Conservation (phyloP, 2,888 invertebrate species). For the Onchidella celtica region DNA sequence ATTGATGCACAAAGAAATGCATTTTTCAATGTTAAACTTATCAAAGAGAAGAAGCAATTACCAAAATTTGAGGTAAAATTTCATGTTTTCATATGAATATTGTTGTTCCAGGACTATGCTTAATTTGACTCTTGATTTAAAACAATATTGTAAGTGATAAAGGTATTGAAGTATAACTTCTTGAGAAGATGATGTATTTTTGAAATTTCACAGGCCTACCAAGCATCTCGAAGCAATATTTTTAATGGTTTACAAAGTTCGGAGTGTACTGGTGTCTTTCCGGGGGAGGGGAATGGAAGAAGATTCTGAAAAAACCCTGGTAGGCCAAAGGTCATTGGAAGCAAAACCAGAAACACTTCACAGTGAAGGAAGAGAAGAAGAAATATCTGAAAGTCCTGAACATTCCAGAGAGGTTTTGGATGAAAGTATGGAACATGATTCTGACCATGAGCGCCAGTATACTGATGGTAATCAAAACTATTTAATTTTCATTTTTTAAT, state of each 20-base stretch:
- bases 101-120: too few relatives aligned
- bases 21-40: too few relatives aligned
- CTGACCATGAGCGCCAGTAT: constrained; percentile 51
- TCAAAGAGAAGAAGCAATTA: too few relatives aligned
- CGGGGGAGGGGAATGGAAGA: constrained; percentile 51
- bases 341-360: constrained; percentile 51
- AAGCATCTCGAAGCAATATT: constrained; percentile 63
- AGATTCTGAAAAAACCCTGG: constrained; percentile 50
- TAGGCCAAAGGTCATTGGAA: constrained; percentile 52
- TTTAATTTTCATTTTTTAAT: too few relatives aligned
- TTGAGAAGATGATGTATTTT: too few relatives aligned
- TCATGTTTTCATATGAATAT: too few relatives aligned
- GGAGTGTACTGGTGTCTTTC: constrained; percentile 66
- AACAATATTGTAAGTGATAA: too few relatives aligned
- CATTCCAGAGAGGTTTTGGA: constrained; percentile 47
- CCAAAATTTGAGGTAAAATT: too few relatives aligned
- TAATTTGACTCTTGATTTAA: too few relatives aligned
- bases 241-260: constrained; percentile 68
- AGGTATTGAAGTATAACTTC: too few relatives aligned
- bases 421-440: constrained; percentile 48
- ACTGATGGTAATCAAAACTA: constrained; percentile 55
- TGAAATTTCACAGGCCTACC: constrained; percentile 60
- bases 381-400: constrained; percentile 45
- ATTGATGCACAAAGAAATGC: too few relatives aligned
- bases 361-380: constrained; percentile 53